phyloP scores from a whole-genome alignment of 2,113 vertebrate species.

The Halichoerus grypus region DNA sequence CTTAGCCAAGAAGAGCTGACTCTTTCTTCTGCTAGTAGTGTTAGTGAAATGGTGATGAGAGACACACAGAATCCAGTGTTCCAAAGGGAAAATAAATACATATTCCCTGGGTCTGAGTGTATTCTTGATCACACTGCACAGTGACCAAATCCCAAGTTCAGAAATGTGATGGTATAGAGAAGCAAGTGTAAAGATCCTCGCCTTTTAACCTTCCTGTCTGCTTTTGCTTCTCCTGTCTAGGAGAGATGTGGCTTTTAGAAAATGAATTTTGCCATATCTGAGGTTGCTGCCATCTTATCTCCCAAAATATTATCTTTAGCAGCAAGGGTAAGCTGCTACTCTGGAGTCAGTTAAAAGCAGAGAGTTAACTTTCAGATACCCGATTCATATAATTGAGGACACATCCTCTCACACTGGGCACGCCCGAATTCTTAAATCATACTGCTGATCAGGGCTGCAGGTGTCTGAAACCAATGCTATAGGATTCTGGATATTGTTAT shows the following conservation, averaged over 20 bases:
- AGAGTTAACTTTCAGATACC: background rate
- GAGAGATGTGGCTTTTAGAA: constrained; percentile 11
- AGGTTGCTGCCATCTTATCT: background rate
- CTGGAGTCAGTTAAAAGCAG: background rate
- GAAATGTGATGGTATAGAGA: background rate
- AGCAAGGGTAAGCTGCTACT: background rate
- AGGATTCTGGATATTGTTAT: background rate
- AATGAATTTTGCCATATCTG: constrained; percentile 2
- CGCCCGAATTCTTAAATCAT: background rate
- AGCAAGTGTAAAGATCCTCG: background rate
- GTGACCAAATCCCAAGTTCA: background rate
- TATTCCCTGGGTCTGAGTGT: background rate
- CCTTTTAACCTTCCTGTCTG: background rate
- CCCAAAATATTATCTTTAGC: background rate
- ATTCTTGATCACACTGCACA: background rate
- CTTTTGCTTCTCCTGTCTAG: background rate
- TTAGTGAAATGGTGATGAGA: background rate
- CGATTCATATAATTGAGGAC: background rate
- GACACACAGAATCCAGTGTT: background rate
- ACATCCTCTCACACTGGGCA: background rate
- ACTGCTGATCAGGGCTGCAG: background rate
- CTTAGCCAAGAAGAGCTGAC: background rate
- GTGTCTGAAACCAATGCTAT: background rate
- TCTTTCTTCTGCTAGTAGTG: background rate
- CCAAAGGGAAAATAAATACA: background rate